Conservation (phyloP, 2,888 invertebrate species). For the Lutraria lutraria region DNA sequence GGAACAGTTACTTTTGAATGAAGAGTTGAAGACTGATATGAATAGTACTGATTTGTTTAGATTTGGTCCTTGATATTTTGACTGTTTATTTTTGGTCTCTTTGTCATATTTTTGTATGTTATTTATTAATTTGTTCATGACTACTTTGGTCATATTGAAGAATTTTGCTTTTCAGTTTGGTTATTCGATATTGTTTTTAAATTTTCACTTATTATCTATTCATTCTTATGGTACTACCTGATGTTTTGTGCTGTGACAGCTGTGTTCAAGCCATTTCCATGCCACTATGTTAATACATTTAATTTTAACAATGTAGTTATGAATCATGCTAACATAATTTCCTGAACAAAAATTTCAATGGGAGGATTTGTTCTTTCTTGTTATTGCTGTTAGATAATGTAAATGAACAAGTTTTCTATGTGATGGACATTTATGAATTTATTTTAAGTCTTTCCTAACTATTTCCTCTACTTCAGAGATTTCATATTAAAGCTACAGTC, state of each 20-base stretch:
- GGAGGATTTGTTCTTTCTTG: not conserved
- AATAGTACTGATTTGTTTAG: too few relatives aligned
- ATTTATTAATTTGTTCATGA: not conserved
- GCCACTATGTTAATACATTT: not conserved
- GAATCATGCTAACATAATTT: not conserved
- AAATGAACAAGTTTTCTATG: not conserved
- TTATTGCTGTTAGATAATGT: not conserved
- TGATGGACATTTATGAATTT: not conserved
- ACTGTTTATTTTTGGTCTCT: not conserved
- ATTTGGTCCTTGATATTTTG: too few relatives aligned
- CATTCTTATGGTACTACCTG: not conserved
- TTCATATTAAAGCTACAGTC: not conserved
- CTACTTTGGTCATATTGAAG: not conserved
- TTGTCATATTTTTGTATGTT: not conserved
- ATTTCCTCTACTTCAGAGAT: too few relatives aligned
- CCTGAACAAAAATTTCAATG: not conserved
- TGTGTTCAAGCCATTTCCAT: constrained; percentile 11
- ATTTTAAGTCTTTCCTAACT: not conserved
- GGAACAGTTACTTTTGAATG: too few relatives aligned
- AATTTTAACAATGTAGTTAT: not conserved
- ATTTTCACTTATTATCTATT: not conserved
- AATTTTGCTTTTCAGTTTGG: not conserved
- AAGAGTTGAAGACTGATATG: too few relatives aligned
- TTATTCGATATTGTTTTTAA: not conserved
- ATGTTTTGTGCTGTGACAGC: not conserved